Conservation (phyloP, 2,113 vertebrate genomes). For the Aix galericulata region DNA sequence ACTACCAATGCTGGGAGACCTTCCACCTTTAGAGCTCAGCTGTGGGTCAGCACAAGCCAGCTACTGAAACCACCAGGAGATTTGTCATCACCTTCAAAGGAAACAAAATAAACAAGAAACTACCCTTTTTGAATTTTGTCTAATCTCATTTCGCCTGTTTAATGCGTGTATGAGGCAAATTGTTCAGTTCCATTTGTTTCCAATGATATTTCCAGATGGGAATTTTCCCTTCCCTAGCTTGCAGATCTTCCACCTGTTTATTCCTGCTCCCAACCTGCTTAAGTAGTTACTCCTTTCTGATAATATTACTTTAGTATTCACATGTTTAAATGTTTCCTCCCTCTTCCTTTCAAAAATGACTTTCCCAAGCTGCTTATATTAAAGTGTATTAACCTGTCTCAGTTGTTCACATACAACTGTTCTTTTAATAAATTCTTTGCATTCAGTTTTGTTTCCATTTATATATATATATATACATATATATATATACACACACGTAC, state of each 20-base stretch:
- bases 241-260: background rate
- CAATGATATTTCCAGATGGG: background rate
- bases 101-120: background rate
- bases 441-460: background rate
- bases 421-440: background rate
- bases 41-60: background rate
- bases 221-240: background rate
- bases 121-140: background rate
- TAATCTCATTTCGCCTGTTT: background rate
- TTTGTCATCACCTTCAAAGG: background rate
- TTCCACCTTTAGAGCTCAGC: background rate
- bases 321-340: background rate
- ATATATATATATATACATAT: background rate
- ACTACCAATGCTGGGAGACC: background rate
- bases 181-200: background rate
- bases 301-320: background rate
- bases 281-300: background rate
- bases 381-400: background rate
- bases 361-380: background rate
- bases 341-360: background rate
- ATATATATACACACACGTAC: background rate
- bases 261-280: background rate
- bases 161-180: background rate
- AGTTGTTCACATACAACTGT: background rate
- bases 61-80: background rate